Evolutionary conservation across 2,888 invertebrate genomes (phyloP).

Genomic region (Drosophila mercatorum): DNA sequence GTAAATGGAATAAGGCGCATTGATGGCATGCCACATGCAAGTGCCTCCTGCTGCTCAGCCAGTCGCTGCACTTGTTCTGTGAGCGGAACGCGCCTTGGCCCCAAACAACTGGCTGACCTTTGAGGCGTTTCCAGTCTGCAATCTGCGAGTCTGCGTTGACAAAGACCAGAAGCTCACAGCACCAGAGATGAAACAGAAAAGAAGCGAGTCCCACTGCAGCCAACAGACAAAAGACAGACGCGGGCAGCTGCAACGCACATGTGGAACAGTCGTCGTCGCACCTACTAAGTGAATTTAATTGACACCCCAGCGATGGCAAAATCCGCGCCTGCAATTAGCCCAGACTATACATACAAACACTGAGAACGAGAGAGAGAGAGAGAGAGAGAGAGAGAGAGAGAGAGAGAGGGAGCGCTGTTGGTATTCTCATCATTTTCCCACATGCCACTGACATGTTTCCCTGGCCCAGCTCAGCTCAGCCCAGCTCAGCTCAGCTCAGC

Average conservation of each 20-base stretch:
- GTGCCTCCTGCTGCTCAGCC: constrained; percentile 44
- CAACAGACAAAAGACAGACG: constrained; percentile 1
- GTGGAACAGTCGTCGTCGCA: constrained; percentile 59
- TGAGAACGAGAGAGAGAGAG: background rate
- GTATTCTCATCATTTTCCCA: constrained; percentile 59
- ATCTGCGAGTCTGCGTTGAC: constrained; percentile 36
- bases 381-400: background rate
- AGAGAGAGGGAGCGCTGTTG: constrained; percentile 3
- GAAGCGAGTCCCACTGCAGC: constrained; percentile 3
- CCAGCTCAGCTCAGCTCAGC: constrained; percentile 7
- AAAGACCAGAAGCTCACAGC: constrained; percentile 42
- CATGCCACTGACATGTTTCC: constrained; percentile 70
- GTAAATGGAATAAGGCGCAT: constrained; percentile 64
- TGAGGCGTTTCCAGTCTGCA: constrained; percentile 24
- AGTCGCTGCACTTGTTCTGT: constrained; percentile 55
- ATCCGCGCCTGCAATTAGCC: constrained; percentile 77
- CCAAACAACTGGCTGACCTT: constrained; percentile 51
- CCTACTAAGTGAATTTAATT: constrained; percentile 76
- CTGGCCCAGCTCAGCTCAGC: constrained; percentile 5
- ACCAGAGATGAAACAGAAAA: background rate
- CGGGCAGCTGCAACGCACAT: constrained; percentile 69
- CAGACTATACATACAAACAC: constrained; percentile 7
- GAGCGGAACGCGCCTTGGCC: constrained; percentile 38
- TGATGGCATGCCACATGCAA: constrained; percentile 60
- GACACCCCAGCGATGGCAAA: constrained; percentile 69